A percentile compares a stretch with the other conserved stretches of the same genome.
Evolutionary conservation across 2,797 vertebrate species (phyloP).

Genomic region (Chlorospingus semifuscus): DNA sequence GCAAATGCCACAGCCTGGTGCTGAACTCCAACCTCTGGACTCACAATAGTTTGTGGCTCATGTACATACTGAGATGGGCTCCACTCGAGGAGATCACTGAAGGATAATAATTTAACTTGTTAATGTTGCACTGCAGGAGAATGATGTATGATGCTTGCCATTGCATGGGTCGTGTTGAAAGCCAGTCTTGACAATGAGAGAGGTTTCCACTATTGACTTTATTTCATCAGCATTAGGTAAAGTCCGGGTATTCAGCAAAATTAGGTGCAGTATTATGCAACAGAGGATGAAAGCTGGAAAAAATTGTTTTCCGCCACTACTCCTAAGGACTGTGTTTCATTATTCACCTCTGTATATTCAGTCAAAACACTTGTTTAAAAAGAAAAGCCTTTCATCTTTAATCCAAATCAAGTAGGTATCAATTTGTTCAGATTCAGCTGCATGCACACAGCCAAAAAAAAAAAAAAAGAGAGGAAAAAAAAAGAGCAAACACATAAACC

Average conservation of each 20-base stretch:
- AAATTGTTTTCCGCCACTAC: neutral
- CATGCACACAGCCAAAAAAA: constrained; percentile 12
- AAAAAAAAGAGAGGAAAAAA: neutral
- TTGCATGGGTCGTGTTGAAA: constrained; percentile 63
- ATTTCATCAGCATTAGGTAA: constrained; percentile 65
- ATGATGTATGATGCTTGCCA: constrained; percentile 53
- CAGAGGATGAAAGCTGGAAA: constrained; percentile 6
- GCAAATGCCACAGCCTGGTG: neutral
- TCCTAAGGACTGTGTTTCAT: constrained; percentile 37
- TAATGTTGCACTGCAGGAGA: constrained; percentile 56
- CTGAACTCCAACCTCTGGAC: constrained; percentile 11
- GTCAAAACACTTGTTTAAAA: constrained; percentile 3
- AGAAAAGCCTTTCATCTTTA: constrained; percentile 24
- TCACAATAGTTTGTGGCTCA: neutral
- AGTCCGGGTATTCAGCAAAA: constrained; percentile 39
- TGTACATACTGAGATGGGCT: neutral
- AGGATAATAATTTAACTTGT: constrained; percentile 41
- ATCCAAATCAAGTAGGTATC: constrained; percentile 26
- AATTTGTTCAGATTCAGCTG: constrained; percentile 49
- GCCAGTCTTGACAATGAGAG: constrained; percentile 43
- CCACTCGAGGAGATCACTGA: neutral
- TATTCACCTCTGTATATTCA: constrained; percentile 11
- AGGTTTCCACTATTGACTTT: constrained; percentile 33
- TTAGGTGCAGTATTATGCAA: constrained; percentile 59
- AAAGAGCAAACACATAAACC: neutral